A percentile compares a stretch with the other conserved stretches of the same genome.
Conservation (phyloP, 2,113 vertebrate species). For the Psettodes erumei region DNA sequence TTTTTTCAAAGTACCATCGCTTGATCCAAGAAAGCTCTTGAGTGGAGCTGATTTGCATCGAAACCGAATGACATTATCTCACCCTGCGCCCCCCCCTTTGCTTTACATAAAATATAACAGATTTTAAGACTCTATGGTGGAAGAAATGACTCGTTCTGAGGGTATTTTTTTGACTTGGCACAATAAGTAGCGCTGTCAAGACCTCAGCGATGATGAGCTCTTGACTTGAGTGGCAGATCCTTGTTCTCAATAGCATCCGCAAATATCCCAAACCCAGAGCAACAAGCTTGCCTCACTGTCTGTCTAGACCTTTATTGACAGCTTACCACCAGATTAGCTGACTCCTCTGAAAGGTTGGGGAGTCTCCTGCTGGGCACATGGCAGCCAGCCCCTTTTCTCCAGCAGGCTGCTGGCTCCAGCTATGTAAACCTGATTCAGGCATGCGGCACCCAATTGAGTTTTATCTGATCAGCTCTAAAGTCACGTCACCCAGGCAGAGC, state of each 20-base stretch:
- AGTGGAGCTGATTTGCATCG: conserved; percentile 56
- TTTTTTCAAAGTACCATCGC: conserved; percentile 20
- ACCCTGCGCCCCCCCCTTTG: background rate
- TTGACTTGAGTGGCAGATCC: conserved; percentile 42
- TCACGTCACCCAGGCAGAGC: background rate
- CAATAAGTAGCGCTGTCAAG: conserved; percentile 45
- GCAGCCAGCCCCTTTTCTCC: conserved; percentile 13
- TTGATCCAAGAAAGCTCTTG: conserved; percentile 24
- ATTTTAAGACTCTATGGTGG: conserved; percentile 6
- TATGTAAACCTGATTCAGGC: background rate
- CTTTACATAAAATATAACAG: background rate
- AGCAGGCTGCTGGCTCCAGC: background rate
- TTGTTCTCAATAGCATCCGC: conserved; percentile 42
- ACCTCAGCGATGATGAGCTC: conserved; percentile 37
- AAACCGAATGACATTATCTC: conserved; percentile 48
- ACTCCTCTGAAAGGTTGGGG: conserved; percentile 9
- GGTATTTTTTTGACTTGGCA: conserved; percentile 10
- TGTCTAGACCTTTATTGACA: conserved; percentile 51
- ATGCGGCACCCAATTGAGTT: background rate
- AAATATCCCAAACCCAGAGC: conserved; percentile 32
- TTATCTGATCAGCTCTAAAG: conserved; percentile 9
- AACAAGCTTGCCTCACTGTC: conserved; percentile 18
- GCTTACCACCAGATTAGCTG: conserved; percentile 22
- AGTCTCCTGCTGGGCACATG: background rate
- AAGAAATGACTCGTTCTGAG: conserved; percentile 25